A percentile compares a stretch with the other conserved stretches of the same genome.
phyloP scores from a whole-genome alignment of 2,113 vertebrate species.

The Misgurnus mizolepis region DNA sequence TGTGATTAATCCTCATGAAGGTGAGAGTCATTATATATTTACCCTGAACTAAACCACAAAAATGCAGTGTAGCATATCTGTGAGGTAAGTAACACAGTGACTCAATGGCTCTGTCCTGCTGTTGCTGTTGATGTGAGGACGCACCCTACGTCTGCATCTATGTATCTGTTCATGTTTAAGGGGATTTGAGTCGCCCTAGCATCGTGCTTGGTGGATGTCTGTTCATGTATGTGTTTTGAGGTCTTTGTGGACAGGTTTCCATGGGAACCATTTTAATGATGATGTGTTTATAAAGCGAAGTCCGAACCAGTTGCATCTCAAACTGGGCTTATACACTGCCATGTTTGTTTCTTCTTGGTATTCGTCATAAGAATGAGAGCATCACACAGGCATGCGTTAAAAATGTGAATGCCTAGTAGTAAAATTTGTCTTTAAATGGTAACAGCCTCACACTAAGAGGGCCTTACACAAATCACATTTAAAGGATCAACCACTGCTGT shows the following conservation, averaged over 20 bases:
- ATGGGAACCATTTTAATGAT: neutral
- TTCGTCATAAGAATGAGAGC: conserved; percentile 41
- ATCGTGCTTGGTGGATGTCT: neutral
- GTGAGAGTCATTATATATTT: too few species aligned
- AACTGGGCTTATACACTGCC: neutral
- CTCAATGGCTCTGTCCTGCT: too few species aligned
- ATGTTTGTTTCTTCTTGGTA: conserved; percentile 3
- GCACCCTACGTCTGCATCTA: neutral
- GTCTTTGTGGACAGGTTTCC: conserved; percentile 15
- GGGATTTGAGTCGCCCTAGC: neutral
- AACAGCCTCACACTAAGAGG: conserved; percentile 17
- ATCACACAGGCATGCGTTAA: conserved; percentile 37
- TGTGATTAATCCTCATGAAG: too few species aligned
- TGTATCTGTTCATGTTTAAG: neutral
- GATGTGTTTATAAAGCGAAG: neutral
- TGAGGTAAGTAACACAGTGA: too few species aligned
- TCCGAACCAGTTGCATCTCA: conserved; percentile 8
- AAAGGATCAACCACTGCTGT: neutral
- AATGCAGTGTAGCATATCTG: too few species aligned
- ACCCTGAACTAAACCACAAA: too few species aligned
- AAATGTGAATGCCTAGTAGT: neutral
- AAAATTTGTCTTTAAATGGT: conserved; percentile 56
- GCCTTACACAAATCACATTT: conserved; percentile 6
- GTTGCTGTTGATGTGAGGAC: too few species aligned
- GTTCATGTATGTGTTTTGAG: conserved; percentile 12